These are phyloP conservation scores for Geopemphigus sp. DNA, from an alignment of 1,140 invertebrate species.

Conservation along the genomic window DNA sequence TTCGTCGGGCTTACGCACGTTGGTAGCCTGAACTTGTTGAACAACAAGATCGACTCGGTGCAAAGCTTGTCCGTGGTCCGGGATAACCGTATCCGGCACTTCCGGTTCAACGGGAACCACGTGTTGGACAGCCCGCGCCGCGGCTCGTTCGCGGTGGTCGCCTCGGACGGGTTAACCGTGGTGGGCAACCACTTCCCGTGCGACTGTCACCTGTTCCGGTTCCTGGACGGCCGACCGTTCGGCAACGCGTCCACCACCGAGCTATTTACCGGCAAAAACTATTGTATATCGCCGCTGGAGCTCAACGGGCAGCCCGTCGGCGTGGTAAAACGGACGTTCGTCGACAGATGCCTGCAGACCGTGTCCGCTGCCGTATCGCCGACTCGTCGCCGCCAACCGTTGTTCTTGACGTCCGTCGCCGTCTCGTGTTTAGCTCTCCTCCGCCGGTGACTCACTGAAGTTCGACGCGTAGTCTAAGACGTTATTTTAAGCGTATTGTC, in stretches of 20 bases:
- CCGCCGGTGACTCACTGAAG: too few relatives aligned
- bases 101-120: conserved; percentile 77
- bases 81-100: conserved; percentile 66
- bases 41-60: conserved; percentile 79
- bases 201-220: conserved; percentile 74
- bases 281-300: conserved; percentile 79
- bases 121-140: conserved; percentile 70
- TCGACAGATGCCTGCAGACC: conserved; percentile 4
- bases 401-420: too few relatives aligned
- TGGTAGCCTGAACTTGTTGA: conserved; percentile 69
- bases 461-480: too few relatives aligned
- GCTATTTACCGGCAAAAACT: conserved; percentile 73
- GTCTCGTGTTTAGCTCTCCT: too few relatives aligned
- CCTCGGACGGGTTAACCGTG: conserved; percentile 67
- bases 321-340: conserved; percentile 59
- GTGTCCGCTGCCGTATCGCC: neutral
- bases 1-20: conserved; percentile 70
- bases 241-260: conserved; percentile 58
- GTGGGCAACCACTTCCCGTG: conserved; percentile 78
- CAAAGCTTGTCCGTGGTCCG: conserved; percentile 68
- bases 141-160: conserved; percentile 59
- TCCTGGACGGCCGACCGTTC: conserved; percentile 70
- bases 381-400: too few relatives aligned
- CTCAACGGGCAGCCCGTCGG: conserved; percentile 72
- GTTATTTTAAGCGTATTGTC: too few relatives aligned